Evolutionary conservation across 2,797 vertebrate genomes (phyloP).

Genomic region (Ctenopoma multispine): DNA sequence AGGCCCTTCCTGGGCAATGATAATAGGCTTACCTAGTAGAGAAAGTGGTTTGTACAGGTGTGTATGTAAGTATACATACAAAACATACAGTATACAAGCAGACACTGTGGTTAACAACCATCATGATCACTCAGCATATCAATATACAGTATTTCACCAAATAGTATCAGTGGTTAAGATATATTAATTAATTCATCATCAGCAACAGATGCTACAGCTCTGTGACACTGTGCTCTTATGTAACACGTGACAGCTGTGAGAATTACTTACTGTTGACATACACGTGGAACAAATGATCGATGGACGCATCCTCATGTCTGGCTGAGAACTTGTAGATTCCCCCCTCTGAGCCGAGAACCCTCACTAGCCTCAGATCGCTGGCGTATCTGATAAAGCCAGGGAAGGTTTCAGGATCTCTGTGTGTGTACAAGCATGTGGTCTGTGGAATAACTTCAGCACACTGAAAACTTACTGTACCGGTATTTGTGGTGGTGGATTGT

Average conservation of each 20-base stretch:
- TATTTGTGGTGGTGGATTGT: conserved; percentile 87
- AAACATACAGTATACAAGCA: not conserved
- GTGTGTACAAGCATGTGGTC: not conserved
- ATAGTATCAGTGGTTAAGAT: too few species aligned
- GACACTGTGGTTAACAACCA: too few species aligned
- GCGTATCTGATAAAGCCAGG: conserved; percentile 82
- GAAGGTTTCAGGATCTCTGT: conserved; percentile 1
- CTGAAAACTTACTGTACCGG: conserved; percentile 83
- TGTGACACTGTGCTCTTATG: not conserved
- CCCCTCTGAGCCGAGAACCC: conserved; percentile 92
- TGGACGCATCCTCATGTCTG: conserved; percentile 88
- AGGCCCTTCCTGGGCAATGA: conserved; percentile 90
- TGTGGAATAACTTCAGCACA: not conserved
- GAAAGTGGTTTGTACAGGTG: not conserved
- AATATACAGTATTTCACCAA: too few species aligned
- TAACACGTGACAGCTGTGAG: not conserved
- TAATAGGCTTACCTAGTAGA: conserved; percentile 91
- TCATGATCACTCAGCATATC: too few species aligned
- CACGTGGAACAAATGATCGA: conserved; percentile 88
- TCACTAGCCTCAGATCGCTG: conserved; percentile 92
- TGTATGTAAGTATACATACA: not conserved
- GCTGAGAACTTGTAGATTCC: conserved; percentile 93
- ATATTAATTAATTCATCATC: not conserved
- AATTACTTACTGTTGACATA: conserved; percentile 94
- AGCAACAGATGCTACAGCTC: too few species aligned